A percentile compares a stretch with the other conserved stretches of the same genome.
Evolutionary conservation across 2,888 invertebrate species (phyloP).

Genomic region (Tanytarsus gracilentus): DNA sequence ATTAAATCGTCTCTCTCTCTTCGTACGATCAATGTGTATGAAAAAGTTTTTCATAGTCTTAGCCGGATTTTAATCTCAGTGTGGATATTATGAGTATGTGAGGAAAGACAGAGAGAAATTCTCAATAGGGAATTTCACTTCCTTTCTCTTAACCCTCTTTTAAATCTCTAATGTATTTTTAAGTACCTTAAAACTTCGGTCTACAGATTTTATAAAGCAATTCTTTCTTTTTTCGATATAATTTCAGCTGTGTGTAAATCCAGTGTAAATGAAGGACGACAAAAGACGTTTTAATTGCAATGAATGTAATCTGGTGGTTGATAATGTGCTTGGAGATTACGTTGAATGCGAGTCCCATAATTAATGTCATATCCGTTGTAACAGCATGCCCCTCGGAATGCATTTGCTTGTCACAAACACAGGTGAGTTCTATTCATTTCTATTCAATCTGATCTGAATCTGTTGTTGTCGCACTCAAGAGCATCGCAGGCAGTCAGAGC

Average conservation of each 20-base stretch:
- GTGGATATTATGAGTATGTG: no score
- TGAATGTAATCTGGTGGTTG: slow-evolving; percentile 29
- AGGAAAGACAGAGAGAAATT: no score
- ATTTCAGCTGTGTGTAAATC: not conserved
- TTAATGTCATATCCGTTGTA: slow-evolving; percentile 36
- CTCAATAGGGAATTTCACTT: no score
- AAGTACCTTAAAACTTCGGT: not conserved
- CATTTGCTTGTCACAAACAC: slow-evolving; percentile 77
- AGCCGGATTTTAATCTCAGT: no score
- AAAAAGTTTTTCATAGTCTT: no score
- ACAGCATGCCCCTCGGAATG: slow-evolving; percentile 71
- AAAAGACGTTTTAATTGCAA: slow-evolving; percentile 19
- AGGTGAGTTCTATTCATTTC: no score
- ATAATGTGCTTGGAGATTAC: slow-evolving; percentile 29
- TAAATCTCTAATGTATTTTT: slow-evolving; percentile 11
- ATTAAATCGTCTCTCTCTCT: no score
- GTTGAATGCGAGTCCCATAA: slow-evolving; percentile 25
- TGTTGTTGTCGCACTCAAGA: no score
- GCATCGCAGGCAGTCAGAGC: no score
- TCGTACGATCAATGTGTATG: no score
- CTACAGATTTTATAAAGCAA: not conserved
- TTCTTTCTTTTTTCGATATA: not conserved
- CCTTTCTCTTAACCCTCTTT: no score
- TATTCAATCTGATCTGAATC: no score
- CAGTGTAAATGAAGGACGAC: slow-evolving; percentile 28